Evolutionary conservation across 2,797 vertebrate genomes (phyloP), one percentile per base, ranked within the genome.

Genomic region (Okamejei kenojei): DNA sequence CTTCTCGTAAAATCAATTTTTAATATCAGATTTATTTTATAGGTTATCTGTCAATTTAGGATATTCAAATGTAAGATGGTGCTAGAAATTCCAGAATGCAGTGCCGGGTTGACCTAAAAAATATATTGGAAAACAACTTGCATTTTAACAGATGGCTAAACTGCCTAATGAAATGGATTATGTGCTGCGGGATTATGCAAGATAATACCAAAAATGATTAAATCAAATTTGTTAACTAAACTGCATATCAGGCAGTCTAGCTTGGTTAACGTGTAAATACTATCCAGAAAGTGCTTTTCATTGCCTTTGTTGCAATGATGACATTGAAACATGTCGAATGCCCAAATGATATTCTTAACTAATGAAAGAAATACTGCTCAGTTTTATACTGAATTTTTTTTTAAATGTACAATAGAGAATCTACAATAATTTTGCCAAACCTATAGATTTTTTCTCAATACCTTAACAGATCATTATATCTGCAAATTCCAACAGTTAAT

Each of bases 131-230:
- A 63, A 86, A 32, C 61, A 23, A 63, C 26, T 86, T 86, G 63
- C 82, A 86, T 86, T 61, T 86, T 86, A 86, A 63, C 82, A 61
- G 58, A 63, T 86, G 82, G 82, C 82, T 86, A 86, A 86, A 29
- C 26, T 63, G 11, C 61, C 5, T 63, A 17, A n/a, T 32, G 58
- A 86, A 86, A 86, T 63, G 82, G 82, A 86, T 86, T 86, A 6
- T 61, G 58, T 63, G 82, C 29, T 86, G 58, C 58, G 54, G 26
- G 45, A 84, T 84, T 84, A 84, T 84, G 10, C n/a, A n/a, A 61
- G 54, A 86, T 32, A 86, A 86, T 86, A 58, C 58, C 54, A 29
- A 86, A 84, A 84, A 86, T 63, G 29, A 29, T 63, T 86, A 6
- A 86, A 86, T 58, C 26, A n/a, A 86, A 58, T 61, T 86, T n/a